Evolutionary conservation across 2,797 vertebrate species (phyloP).

Genomic region (Artibeus lituratus): DNA sequence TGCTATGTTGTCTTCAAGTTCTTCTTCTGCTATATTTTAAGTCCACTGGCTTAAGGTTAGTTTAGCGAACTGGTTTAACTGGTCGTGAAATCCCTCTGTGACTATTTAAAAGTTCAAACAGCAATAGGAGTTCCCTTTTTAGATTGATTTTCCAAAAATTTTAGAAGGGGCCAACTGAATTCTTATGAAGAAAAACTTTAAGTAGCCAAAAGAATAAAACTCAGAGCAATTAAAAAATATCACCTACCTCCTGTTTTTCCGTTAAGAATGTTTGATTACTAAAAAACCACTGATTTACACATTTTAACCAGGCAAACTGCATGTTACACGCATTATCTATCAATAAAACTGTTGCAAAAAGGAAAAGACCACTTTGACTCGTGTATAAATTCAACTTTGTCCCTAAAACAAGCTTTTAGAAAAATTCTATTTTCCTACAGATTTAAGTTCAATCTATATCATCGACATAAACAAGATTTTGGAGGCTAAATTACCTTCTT

Average conservation of each 20-base stretch:
- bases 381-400: background rate
- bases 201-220: background rate
- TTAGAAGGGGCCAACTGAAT: background rate
- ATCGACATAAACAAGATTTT: background rate
- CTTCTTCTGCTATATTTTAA: background rate
- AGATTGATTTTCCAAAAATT: background rate
- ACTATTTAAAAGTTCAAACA: background rate
- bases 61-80: background rate
- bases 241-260: background rate
- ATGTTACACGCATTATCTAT: background rate
- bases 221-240: background rate
- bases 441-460: background rate
- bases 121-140: background rate
- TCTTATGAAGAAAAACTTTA: background rate
- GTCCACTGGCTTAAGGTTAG: background rate
- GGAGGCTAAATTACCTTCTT: background rate
- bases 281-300: background rate
- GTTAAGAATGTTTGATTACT: background rate
- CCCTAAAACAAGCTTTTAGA: background rate
- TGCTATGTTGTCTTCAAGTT: background rate
- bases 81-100: background rate
- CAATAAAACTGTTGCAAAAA: background rate
- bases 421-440: background rate
- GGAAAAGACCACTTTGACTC: background rate
- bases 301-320: background rate